Evolutionary conservation across 2,888 invertebrate species (phyloP), one percentile per base, ranked within the genome.

Genomic region (Corythucha ciliata): DNA sequence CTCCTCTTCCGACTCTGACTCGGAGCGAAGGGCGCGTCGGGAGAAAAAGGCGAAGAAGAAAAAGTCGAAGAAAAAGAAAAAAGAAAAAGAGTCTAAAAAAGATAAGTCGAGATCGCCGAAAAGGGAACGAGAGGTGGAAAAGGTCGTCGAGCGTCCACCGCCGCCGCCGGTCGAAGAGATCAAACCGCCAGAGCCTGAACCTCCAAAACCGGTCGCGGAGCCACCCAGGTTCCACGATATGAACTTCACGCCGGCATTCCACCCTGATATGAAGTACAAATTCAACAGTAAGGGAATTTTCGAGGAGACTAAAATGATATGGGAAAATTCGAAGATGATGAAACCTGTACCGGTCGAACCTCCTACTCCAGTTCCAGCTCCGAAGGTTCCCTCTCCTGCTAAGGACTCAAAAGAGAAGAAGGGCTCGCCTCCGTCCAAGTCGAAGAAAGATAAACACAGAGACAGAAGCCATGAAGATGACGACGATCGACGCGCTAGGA

Each of bases 41-140:
- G 21, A 39, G 12, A 36, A 29, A 12, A 20, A 21, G 10, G 24
- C 24, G 25, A 52, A 36, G 32, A 52, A 25, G 42, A 55, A 21
- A 18, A 32, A 52, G 6, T 52, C 26, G 14, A 54, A 41, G 27
- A 54, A 49, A 32, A 46, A 34, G 26, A 54, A 54, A 46, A 55
- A 46, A 33, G 46, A 18, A 14, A 39, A 51, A 22, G 34, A 50
- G 45, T 33, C 49, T 12, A 33, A 41, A 34, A 50, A 51, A 51
- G 37, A 33, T 47, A 18, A 46, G 14, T 7, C 7, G 16, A 7
- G 14, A 18, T 14, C 12, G 36, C 12, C 12, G 14, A 36, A 36
- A 14, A 36, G 14, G 7, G 36, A 36, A 36, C 8, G 16, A 14
- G 10, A n/a, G 14, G 14, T 10, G 36, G 16, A 36, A 36, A 7